A percentile compares a stretch with the other conserved stretches of the same genome.
phyloP scores from a whole-genome alignment of 2,113 vertebrate genomes.

The Forbesichthys papilliferus region DNA sequence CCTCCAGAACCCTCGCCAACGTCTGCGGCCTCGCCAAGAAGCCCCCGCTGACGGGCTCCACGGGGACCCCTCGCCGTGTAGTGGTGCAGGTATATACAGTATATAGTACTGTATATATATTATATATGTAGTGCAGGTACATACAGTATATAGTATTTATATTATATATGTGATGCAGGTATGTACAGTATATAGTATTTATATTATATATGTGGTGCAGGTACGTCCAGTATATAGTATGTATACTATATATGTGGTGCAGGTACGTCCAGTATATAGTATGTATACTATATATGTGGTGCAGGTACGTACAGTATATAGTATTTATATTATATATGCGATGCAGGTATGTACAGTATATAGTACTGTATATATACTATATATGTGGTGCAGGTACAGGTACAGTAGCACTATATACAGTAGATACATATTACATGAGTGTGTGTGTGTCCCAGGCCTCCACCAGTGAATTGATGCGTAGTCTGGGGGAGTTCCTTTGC shows the following conservation, averaged over 20 bases:
- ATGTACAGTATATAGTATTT: no score
- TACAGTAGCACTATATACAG: no score
- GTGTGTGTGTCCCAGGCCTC: conserved; percentile 58
- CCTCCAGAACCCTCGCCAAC: conserved; percentile 80
- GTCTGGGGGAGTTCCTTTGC: conserved; percentile 78
- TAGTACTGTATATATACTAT: no score
- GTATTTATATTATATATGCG: no score
- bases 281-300: conserved; percentile 71
- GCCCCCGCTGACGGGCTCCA: conserved; percentile 67
- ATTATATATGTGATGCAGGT: no score
- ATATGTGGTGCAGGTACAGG: no score
- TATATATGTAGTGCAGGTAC: conserved; percentile 79
- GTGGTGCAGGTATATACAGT: conserved; percentile 79
- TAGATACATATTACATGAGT: no score
- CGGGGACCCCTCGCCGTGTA: conserved; percentile 87
- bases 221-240: no score
- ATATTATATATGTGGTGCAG: no score
- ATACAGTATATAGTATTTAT: no score
- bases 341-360: no score
- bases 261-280: conserved; percentile 36
- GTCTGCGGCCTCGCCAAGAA: conserved; percentile 74
- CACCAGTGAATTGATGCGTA: conserved; percentile 77
- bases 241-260: conserved; percentile 76
- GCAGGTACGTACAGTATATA: conserved; percentile 55
- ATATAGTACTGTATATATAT: no score